Base-by-base conservation (phyloP, 2,113 vertebrate species). In the Mesembrinibis cayennensis region DNA sequence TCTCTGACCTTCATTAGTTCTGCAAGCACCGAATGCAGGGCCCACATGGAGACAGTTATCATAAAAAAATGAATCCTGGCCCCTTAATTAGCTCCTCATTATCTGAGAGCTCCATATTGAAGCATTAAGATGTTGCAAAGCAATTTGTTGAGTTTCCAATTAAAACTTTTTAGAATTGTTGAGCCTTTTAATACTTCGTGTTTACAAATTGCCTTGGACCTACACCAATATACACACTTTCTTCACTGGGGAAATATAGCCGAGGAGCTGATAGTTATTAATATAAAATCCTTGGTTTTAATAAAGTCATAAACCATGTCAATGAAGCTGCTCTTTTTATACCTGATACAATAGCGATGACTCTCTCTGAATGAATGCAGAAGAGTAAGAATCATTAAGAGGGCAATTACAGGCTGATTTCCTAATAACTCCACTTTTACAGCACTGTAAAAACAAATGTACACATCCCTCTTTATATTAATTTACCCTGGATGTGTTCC, bases 1-100 rank as follows among this genome's bases (percentile, higher is more conserved):
- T 70, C 78, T 50, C 61, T 93, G 94, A 89, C 92, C 95, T 95
- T 93, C 69, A 81, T 87, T 86, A 97, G 95, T 77, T 88, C 91
- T 94, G 92, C 56, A 9, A 72, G 92, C 87, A 29, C 62, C 1
- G 1, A 95, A 63, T 63, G 91, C 32, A 17, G 90, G 70, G 70
- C 80, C 87, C 91, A 56, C 91, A 67, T 79, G 80, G 59, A 76
- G 76, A 65, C 62, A 93, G 82, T 92, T 92, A 95, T 61, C 85
- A 95, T 95, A 34, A 87, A 81, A 89, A 89, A 55, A 79, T 36
- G 45, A 71, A 66, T 50, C 72, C 91, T 92, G 90, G n/a, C 76
- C 58, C 81, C 91, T 82, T 85, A 79, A 93, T 91, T 71, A 96
- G 81, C 90, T 89, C 58, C 96, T 93, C 84, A 47, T 95, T 80